Conservation (phyloP, 1,140 invertebrate species). For the Hylyphantes graminicola region DNA sequence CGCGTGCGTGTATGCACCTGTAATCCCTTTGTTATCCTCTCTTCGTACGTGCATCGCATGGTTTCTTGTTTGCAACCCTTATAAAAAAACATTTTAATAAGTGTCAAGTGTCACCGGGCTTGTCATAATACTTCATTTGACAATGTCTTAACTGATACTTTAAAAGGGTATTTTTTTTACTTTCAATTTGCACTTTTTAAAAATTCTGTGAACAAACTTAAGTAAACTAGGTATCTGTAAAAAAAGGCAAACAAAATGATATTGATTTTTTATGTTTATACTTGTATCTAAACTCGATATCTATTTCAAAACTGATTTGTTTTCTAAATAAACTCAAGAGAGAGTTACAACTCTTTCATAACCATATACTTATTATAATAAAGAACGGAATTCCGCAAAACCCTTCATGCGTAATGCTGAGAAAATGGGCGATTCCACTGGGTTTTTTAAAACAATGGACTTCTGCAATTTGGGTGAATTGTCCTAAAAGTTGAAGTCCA, state of each 20-base stretch:
- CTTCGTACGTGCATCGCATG: constrained; percentile 6
- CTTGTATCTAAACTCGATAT: too few species aligned
- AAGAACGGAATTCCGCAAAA: constrained; percentile 17
- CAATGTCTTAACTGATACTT: too few species aligned
- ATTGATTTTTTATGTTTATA: too few species aligned
- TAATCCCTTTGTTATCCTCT: background rate
- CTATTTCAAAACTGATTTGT: too few species aligned
- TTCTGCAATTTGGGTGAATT: constrained; percentile 1
- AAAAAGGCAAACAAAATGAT: too few species aligned
- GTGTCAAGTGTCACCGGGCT: constrained; percentile 24
- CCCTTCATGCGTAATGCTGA: constrained; percentile 17
- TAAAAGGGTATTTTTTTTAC: too few species aligned
- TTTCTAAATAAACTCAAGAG: too few species aligned
- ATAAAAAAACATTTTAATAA: constrained; percentile 6
- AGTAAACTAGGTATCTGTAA: too few species aligned
- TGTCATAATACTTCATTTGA: background rate
- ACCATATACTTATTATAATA: too few species aligned
- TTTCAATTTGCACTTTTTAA: too few species aligned
- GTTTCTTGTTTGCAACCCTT: background rate
- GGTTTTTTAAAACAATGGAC: constrained; percentile 5
- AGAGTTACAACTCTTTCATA: too few species aligned
- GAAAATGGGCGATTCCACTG: background rate
- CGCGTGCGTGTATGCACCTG: background rate
- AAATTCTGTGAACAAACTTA: too few species aligned
- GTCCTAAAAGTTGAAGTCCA: background rate